These are phyloP conservation scores for Nerophis ophidion DNA, from an alignment of 2,113 vertebrate genomes.

Conservation along the genomic window DNA sequence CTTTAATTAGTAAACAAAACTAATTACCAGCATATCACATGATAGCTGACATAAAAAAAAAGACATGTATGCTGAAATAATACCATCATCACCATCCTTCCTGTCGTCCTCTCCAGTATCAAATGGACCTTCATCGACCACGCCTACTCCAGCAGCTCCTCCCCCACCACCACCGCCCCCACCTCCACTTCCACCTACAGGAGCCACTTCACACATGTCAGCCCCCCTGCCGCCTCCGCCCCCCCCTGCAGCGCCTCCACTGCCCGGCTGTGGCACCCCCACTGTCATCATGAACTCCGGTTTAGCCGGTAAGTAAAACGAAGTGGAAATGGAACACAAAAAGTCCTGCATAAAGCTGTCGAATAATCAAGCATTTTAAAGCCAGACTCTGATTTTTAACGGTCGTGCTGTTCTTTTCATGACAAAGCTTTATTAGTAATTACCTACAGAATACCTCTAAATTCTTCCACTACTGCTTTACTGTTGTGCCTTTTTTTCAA, in stretches of 20 bases:
- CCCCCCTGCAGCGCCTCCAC: constrained; percentile 76
- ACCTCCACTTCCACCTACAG: constrained; percentile 48
- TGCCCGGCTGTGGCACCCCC: constrained; percentile 81
- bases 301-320: constrained; percentile 78
- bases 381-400: too few relatives aligned
- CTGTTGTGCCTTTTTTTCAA: too few relatives aligned
- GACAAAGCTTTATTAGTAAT: too few relatives aligned
- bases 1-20: background rate
- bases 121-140: constrained; percentile 73
- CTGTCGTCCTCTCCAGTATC: constrained; percentile 62
- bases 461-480: too few relatives aligned
- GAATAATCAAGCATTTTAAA: too few relatives aligned
- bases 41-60: background rate
- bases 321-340: background rate
- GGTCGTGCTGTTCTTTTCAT: too few relatives aligned
- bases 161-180: constrained; percentile 28
- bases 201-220: constrained; percentile 61
- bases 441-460: too few relatives aligned
- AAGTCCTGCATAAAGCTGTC: background rate
- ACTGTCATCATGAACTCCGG: constrained; percentile 90
- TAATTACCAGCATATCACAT: background rate
- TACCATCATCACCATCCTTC: background rate
- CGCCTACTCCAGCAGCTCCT: constrained; percentile 45
- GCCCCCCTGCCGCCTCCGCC: constrained; percentile 67
- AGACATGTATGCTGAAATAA: background rate